A percentile compares a stretch with the other conserved stretches of the same genome.
phyloP scores from a whole-genome alignment of 2,888 invertebrate genomes.

The Dolichomitus sp. region DNA sequence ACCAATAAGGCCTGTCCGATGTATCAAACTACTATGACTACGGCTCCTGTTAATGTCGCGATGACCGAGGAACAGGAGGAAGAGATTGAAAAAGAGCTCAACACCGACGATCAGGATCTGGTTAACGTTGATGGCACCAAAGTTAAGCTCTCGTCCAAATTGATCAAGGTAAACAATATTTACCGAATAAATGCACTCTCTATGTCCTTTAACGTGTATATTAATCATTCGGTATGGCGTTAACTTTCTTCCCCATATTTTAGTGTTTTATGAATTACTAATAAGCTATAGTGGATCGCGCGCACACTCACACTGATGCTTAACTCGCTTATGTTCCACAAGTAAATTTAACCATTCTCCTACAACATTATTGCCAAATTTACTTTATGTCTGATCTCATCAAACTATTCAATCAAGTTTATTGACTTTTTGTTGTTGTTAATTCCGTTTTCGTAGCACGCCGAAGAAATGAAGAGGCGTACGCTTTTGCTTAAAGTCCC shows the following conservation, averaged over 20 bases:
- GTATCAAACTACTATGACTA: constrained; percentile 90
- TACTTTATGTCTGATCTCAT: not conserved
- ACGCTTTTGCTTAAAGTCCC: constrained; percentile 93
- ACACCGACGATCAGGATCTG: constrained; percentile 94
- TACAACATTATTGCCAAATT: not conserved
- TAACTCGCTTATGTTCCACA: too few species aligned
- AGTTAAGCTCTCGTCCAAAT: constrained; percentile 95
- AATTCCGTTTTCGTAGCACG: constrained; percentile 88
- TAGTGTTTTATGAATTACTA: too few species aligned
- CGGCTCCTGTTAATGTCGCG: constrained; percentile 90
- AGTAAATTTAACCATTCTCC: too few species aligned
- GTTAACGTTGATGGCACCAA: constrained; percentile 98
- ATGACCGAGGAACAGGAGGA: constrained; percentile 95
- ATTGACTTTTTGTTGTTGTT: not conserved
- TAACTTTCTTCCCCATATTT: too few species aligned
- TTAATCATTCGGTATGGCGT: not conserved
- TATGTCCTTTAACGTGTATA: not conserved
- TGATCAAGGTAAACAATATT: constrained; percentile 90
- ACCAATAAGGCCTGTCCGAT: constrained; percentile 99
- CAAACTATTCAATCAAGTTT: not conserved
- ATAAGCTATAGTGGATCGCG: too few species aligned
- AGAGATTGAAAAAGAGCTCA: constrained; percentile 91
- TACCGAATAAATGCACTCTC: not conserved
- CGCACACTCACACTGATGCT: too few species aligned
- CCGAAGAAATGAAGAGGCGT: constrained; percentile 94